A percentile compares a stretch with the other conserved stretches of the same genome.
Conservation (phyloP, 2,888 invertebrate genomes). For the Subacronicta megacephala region DNA sequence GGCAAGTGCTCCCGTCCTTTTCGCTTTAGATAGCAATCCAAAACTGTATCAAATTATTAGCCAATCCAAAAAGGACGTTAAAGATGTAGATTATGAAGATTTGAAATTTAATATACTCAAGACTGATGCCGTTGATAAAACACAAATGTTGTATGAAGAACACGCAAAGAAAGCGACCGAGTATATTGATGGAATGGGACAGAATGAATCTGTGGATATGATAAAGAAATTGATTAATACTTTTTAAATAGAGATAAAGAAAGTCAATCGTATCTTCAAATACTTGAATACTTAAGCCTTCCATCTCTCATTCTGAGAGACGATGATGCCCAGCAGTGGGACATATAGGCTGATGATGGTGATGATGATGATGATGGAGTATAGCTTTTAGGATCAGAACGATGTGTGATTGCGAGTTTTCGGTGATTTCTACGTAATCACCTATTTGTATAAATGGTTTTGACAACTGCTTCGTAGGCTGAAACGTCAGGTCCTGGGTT, state of each 20-base stretch:
- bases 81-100: slow-evolving; percentile 92
- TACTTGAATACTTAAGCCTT: too few relatives aligned
- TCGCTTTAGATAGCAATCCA: slow-evolving; percentile 94
- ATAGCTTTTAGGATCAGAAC: too few relatives aligned
- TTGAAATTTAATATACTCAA: slow-evolving; percentile 85
- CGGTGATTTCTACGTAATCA: too few relatives aligned
- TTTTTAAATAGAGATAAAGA: slow-evolving; percentile 57
- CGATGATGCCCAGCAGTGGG: too few relatives aligned
- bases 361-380: too few relatives aligned
- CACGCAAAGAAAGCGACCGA: slow-evolving; percentile 80
- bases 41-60: slow-evolving; percentile 91
- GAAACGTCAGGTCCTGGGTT: too few relatives aligned
- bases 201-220: slow-evolving; percentile 84
- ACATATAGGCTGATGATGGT: too few relatives aligned
- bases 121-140: slow-evolving; percentile 83
- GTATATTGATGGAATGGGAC: slow-evolving; percentile 78
- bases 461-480: too few relatives aligned
- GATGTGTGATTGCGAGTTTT: too few relatives aligned
- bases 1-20: slow-evolving; percentile 95
- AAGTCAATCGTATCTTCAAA: too few relatives aligned
- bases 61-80: slow-evolving; percentile 91
- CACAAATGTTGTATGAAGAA: slow-evolving; percentile 79
- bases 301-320: too few relatives aligned
- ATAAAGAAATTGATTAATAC: slow-evolving; percentile 84
- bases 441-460: too few relatives aligned